Evolutionary conservation across 2,888 invertebrate species (phyloP).

Genomic region (Diarsia mendica): DNA sequence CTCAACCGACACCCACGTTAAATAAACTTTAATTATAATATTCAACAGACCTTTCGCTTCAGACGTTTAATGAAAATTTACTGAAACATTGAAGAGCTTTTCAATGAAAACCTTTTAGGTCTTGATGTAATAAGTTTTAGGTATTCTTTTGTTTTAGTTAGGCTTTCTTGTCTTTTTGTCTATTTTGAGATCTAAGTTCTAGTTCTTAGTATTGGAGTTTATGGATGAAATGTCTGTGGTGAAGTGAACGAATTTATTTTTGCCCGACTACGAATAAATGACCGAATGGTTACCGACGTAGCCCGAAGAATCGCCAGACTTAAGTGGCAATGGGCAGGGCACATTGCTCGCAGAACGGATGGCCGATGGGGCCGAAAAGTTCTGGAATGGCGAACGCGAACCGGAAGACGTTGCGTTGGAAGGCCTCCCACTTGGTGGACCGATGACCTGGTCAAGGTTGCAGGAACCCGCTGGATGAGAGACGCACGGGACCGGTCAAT

Average conservation of each 20-base stretch:
- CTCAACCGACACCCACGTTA: slow-evolving; percentile 1
- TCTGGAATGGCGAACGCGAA: too few relatives aligned
- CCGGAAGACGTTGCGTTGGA: too few relatives aligned
- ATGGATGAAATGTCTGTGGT: too few relatives aligned
- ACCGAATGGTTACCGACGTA: too few relatives aligned
- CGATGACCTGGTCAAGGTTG: too few relatives aligned
- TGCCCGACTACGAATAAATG: background rate
- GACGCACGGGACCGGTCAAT: too few relatives aligned
- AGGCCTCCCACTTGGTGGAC: too few relatives aligned
- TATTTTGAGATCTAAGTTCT: background rate
- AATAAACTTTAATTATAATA: slow-evolving; percentile 17
- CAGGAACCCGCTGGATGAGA: too few relatives aligned
- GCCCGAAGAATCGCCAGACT: too few relatives aligned
- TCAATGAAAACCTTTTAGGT: slow-evolving; percentile 29
- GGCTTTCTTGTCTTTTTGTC: background rate
- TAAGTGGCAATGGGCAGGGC: too few relatives aligned
- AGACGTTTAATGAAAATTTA: slow-evolving; percentile 4
- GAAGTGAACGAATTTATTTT: background rate
- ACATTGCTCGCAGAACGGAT: too few relatives aligned
- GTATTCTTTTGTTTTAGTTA: slow-evolving; percentile 18
- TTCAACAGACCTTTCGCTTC: background rate
- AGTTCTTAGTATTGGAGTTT: background rate
- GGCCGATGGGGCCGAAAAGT: too few relatives aligned
- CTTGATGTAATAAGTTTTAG: slow-evolving; percentile 3
- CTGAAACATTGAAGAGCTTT: slow-evolving; percentile 10